Evolutionary conservation across 2,888 invertebrate genomes (phyloP).

Genomic region (Agriopis aurantiaria): DNA sequence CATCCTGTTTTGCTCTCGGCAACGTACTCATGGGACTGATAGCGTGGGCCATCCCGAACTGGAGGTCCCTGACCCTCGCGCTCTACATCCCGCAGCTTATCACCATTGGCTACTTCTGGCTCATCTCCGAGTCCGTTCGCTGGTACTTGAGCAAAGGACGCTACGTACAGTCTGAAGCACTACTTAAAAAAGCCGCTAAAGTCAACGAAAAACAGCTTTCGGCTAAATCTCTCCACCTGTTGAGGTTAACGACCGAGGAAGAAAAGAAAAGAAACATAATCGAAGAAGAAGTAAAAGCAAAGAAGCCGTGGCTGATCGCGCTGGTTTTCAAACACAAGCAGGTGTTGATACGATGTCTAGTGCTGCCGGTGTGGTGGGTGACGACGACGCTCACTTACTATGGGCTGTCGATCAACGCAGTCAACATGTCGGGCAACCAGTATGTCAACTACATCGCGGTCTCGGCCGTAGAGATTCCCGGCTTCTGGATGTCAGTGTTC

Average conservation of each 20-base stretch:
- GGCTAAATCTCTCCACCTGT: slow-evolving; percentile 62
- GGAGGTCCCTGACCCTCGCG: slow-evolving; percentile 88
- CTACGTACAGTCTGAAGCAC: slow-evolving; percentile 87
- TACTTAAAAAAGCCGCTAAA: slow-evolving; percentile 87
- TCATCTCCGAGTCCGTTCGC: slow-evolving; percentile 90
- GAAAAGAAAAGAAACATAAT: slow-evolving; percentile 54
- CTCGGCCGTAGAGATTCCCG: slow-evolving; percentile 89
- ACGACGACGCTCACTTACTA: slow-evolving; percentile 88
- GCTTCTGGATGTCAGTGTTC: slow-evolving; percentile 86
- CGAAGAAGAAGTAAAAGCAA: slow-evolving; percentile 47
- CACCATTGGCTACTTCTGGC: slow-evolving; percentile 88
- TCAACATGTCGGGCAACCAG: slow-evolving; percentile 86
- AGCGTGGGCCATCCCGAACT: slow-evolving; percentile 89
- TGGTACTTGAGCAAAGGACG: slow-evolving; percentile 91
- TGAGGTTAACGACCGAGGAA: slow-evolving; percentile 60
- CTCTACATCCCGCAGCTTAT: slow-evolving; percentile 90
- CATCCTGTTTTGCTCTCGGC: slow-evolving; percentile 90
- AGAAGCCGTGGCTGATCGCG: slow-evolving; percentile 68
- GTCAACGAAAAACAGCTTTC: slow-evolving; percentile 81
- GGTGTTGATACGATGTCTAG: slow-evolving; percentile 60
- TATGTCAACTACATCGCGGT: slow-evolving; percentile 88
- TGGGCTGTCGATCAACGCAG: slow-evolving; percentile 88
- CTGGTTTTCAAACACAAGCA: slow-evolving; percentile 64
- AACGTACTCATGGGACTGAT: slow-evolving; percentile 89
- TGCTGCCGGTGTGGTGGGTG: slow-evolving; percentile 86